These are phyloP conservation scores for Grantiella picta DNA, from an alignment of 2,113 vertebrate species.

Conservation along the genomic window DNA sequence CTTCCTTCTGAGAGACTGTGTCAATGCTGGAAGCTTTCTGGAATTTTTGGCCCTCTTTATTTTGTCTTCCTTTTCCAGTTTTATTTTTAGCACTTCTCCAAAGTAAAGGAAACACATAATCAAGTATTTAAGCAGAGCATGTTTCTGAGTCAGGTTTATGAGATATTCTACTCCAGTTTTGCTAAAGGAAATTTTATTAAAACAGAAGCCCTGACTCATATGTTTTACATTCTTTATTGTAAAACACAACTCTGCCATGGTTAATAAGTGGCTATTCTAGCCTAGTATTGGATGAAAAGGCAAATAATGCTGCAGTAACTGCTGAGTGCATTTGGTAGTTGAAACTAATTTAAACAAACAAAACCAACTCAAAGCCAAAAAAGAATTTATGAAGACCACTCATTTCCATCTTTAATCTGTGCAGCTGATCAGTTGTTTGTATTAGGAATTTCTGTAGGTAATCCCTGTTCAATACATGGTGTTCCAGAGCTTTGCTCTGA, in stretches of 20 bases:
- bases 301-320: not conserved
- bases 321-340: not conserved
- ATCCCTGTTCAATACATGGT: not conserved
- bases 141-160: not conserved
- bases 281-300: not conserved
- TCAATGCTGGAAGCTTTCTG: not conserved
- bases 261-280: not conserved
- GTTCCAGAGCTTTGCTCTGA: not conserved
- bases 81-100: not conserved
- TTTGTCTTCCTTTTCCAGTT: not conserved
- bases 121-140: not conserved
- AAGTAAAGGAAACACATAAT: not conserved
- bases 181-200: not conserved
- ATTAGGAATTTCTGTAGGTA: not conserved
- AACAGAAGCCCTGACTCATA: not conserved
- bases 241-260: not conserved
- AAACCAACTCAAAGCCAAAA: not conserved
- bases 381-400: not conserved
- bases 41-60: rapidly evolving
- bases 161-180: not conserved
- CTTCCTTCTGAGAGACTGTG: not conserved
- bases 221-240: not conserved
- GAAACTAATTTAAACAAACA: not conserved
- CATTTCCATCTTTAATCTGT: not conserved
- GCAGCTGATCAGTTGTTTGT: not conserved